Percentiles rank a stretch among this genome's conserved stretches.
Conservation (phyloP, 2,113 vertebrate species). For the Hypomesus transpacificus region DNA sequence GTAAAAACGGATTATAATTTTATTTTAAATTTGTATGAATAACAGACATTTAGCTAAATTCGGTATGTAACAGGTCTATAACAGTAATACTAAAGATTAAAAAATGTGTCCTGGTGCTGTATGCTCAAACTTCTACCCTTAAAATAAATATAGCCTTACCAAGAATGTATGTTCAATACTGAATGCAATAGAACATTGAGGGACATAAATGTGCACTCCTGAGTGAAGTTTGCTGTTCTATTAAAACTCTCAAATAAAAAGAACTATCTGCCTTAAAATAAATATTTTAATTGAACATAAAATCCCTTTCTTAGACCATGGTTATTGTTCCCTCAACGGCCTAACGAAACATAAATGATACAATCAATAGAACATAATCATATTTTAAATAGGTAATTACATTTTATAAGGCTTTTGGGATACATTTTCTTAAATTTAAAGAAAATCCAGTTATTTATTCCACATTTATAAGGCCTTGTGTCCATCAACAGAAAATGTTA, state of each 20-base stretch:
- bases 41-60: constrained; percentile 27
- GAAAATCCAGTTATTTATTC: background rate
- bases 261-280: background rate
- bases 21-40: constrained; percentile 34
- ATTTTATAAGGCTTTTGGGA: constrained; percentile 32
- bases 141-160: constrained; percentile 27
- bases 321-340: background rate
- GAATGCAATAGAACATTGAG: background rate
- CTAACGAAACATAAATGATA: background rate
- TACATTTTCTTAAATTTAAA: constrained; percentile 3
- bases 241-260: background rate
- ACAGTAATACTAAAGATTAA: constrained; percentile 12
- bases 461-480: constrained; percentile 20
- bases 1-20: constrained; percentile 42
- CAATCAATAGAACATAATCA: background rate
- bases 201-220: background rate
- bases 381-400: background rate
- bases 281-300: too few species aligned
- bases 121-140: constrained; percentile 6
- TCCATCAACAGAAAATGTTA: constrained; percentile 4
- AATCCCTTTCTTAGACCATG: too few species aligned
- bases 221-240: background rate
- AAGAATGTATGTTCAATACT: background rate
- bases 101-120: constrained; percentile 10
- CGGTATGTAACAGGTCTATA: background rate